Conservation (phyloP, 2,113 vertebrate genomes). For the Taxidea taxus region DNA sequence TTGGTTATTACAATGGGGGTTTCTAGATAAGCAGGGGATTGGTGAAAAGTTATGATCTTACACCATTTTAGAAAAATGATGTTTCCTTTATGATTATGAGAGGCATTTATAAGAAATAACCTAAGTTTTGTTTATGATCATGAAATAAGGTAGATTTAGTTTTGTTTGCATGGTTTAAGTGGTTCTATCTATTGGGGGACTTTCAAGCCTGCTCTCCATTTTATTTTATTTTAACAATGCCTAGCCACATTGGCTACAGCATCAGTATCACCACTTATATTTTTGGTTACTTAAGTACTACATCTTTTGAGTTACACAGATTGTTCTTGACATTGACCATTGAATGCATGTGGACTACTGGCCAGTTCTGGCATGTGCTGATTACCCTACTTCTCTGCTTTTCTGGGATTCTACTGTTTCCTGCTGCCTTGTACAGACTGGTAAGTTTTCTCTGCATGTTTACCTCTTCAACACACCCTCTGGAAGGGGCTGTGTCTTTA, state of each 20-base stretch:
- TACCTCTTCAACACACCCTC: not conserved
- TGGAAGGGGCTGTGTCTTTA: not conserved
- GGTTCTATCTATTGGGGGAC: not conserved
- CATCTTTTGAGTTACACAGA: not conserved
- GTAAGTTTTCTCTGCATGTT: not conserved
- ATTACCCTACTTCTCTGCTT: not conserved
- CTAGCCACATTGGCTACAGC: not conserved
- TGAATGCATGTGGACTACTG: not conserved
- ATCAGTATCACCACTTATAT: not conserved
- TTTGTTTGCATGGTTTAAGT: not conserved
- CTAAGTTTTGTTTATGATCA: not conserved
- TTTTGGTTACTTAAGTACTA: not conserved
- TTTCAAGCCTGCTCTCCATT: not conserved
- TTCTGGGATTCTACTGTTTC: not conserved
- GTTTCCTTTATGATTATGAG: not conserved
- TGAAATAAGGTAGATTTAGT: not conserved
- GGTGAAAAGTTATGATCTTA: not conserved
- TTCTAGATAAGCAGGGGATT: not conserved
- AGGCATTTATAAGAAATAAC: not conserved
- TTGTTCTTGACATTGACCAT: not conserved
- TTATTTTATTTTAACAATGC: not conserved
- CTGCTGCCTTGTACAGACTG: not conserved
- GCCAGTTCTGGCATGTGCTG: not conserved
- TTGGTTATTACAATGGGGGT: not conserved
- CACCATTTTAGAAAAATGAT: not conserved